A percentile compares a stretch with the other conserved stretches of the same genome.
These are phyloP conservation scores for Microtus pennsylvanicus DNA, from an alignment of 2,113 vertebrate genomes.

Conservation along the genomic window DNA sequence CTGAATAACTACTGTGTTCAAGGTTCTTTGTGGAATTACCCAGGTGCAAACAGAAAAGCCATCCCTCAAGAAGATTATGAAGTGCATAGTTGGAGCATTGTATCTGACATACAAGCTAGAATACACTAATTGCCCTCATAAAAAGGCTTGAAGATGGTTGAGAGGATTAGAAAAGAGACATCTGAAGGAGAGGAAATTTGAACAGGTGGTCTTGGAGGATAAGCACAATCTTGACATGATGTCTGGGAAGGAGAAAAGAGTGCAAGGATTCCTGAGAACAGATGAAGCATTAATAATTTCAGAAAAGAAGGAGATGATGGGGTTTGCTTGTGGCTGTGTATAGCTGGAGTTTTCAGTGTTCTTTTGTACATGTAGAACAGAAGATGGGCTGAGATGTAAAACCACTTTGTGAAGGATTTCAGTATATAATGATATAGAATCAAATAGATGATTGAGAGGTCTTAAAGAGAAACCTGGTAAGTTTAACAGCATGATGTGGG, in stretches of 20 bases:
- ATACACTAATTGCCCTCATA: slow-evolving; percentile 8
- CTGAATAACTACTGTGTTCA: slow-evolving; percentile 1
- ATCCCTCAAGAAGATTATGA: slow-evolving; percentile 1
- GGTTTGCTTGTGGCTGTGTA: neutral
- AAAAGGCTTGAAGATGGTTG: slow-evolving; percentile 52
- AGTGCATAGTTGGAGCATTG: neutral
- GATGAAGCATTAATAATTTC: slow-evolving; percentile 64
- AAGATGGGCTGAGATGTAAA: neutral
- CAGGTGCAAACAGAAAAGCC: slow-evolving; percentile 57
- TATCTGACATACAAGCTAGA: slow-evolving; percentile 58
- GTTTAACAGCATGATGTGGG: neutral
- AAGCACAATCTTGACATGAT: slow-evolving; percentile 51
- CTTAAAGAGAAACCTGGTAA: neutral
- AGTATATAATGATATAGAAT: neutral
- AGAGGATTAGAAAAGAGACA: slow-evolving; percentile 71
- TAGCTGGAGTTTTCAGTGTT: neutral
- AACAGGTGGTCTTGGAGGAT: slow-evolving; percentile 60
- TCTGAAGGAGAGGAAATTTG: slow-evolving; percentile 70
- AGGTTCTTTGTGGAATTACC: neutral
- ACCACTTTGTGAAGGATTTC: neutral
- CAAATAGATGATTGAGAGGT: neutral
- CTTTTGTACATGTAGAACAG: neutral
- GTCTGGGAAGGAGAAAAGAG: slow-evolving; percentile 27
- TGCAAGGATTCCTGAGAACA: slow-evolving; percentile 59
- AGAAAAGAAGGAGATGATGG: slow-evolving; percentile 37